Evolutionary conservation across 2,113 vertebrate genomes (phyloP), one percentile per base, ranked within the genome.

Genomic region (Hippocampus abdominalis): DNA sequence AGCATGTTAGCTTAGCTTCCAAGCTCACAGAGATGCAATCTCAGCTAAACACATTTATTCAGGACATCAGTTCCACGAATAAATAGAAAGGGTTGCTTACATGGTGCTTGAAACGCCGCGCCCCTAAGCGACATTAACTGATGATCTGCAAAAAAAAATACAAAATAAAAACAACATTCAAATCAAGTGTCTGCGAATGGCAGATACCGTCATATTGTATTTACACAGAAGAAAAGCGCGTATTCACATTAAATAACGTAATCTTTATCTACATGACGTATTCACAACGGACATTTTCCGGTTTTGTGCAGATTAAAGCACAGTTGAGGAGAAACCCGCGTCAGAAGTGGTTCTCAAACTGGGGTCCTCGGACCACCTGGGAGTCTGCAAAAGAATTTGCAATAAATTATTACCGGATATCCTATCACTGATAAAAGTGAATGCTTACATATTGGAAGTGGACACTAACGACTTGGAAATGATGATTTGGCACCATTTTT

Each of bases 231-330:
- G 89, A 82, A 23, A 5, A 36, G 51, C 51, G 86, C 83, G 83
- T 89, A 92, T 86, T 83, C 92, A 93, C 95, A 81, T 93, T 95
- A 91, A 74, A 77, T 86, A 71, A 84, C 73, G 91, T 92, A 91
- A 92, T 66, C 2, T 68, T 66, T 85, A 86, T 87, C 86, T 87
- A 89, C 87, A 88, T 65, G n/a, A 64, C 7, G 8, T 18, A 18
- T 46, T 64, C 63, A 46, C 63, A 64, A 60, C 5, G 56, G 54
- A 25, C 54, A 29, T 27, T 57, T 57, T 57, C 46, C 5, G 54
- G 10, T 23, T 23, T 56, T 25, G n/a, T 56, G 54, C n/a, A 2
- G 48, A 51, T 21, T 20, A 51, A 51, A 51, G 49, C 18, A 21
- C 48, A 21, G 16, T 48, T 48, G 11, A 56, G 10, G 25, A 27